A percentile compares a stretch with the other conserved stretches of the same genome.
These are phyloP conservation scores for Seriola rivoliana DNA, from an alignment of 2,113 vertebrate genomes.

Conservation along the genomic window DNA sequence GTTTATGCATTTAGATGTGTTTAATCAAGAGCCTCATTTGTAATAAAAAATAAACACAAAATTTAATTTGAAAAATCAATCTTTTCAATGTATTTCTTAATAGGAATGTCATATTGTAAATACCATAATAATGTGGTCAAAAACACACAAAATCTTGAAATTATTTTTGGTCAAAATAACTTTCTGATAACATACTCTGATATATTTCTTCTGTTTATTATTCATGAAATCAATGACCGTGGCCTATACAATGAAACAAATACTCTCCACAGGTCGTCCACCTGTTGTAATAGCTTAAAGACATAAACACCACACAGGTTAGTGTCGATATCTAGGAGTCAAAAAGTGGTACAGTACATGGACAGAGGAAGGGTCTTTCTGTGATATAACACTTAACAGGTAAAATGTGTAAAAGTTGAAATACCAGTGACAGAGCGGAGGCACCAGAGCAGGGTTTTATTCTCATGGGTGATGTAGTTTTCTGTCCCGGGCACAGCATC, in stretches of 20 bases:
- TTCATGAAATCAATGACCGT: conserved; percentile 22
- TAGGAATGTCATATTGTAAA: conserved; percentile 44
- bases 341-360: conserved; percentile 58
- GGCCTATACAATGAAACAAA: conserved; percentile 46
- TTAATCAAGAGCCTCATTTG: conserved; percentile 36
- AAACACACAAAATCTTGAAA: conserved; percentile 35
- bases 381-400: conserved; percentile 56
- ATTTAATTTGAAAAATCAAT: conserved; percentile 27
- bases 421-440: conserved; percentile 29
- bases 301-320: conserved; percentile 18
- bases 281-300: conserved; percentile 57
- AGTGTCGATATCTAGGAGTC: conserved; percentile 15
- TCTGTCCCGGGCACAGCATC: conserved; percentile 23
- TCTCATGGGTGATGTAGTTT: conserved; percentile 6
- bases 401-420: conserved; percentile 56
- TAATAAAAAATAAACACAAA: conserved; percentile 48
- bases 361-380: conserved; percentile 46
- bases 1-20: conserved; percentile 18
- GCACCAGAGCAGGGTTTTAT: conserved; percentile 33
- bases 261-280: conserved; percentile 34
- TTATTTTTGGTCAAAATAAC: conserved; percentile 45
- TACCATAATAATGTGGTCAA: conserved; percentile 18
- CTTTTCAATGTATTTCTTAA: conserved; percentile 26
- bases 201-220: conserved; percentile 50
- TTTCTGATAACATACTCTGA: conserved; percentile 55